phyloP scores from a whole-genome alignment of 2,888 invertebrate genomes.

The Osedax frankpressi region DNA sequence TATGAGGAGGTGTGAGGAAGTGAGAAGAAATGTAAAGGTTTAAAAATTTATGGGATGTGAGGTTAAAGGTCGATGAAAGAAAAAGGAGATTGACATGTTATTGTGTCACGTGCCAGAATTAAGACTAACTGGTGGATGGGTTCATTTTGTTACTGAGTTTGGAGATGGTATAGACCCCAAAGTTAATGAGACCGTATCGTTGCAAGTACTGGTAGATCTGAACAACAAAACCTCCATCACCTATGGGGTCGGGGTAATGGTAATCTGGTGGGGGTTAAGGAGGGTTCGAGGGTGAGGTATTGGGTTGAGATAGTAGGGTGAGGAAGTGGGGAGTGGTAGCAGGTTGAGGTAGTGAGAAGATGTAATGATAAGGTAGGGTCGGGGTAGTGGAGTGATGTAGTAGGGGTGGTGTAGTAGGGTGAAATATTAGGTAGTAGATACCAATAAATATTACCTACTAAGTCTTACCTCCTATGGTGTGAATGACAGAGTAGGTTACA shows the following conservation, averaged over 20 bases:
- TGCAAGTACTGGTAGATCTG: conserved; percentile 81
- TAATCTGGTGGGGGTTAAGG: neutral
- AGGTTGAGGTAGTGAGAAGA: neutral
- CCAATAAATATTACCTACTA: no score
- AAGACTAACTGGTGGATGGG: no score
- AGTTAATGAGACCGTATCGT: conserved; percentile 91
- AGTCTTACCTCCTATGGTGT: no score
- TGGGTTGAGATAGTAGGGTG: neutral
- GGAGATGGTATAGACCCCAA: conserved; percentile 93
- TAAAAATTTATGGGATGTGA: no score
- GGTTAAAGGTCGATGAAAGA: no score
- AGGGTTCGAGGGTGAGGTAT: neutral
- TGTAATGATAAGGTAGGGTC: neutral
- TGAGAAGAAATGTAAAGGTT: no score
- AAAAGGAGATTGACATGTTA: no score
- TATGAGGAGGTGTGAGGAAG: no score
- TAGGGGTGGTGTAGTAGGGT: neutral
- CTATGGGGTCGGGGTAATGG: conserved; percentile 27
- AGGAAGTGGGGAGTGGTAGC: neutral
- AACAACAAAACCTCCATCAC: conserved; percentile 66
- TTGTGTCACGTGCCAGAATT: no score
- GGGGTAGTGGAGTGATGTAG: neutral
- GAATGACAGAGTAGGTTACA: no score
- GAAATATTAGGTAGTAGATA: neutral
- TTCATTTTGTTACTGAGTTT: no score